phyloP scores from a whole-genome alignment of 2,888 invertebrate species.

The Brachynemurus nebulosus region DNA sequence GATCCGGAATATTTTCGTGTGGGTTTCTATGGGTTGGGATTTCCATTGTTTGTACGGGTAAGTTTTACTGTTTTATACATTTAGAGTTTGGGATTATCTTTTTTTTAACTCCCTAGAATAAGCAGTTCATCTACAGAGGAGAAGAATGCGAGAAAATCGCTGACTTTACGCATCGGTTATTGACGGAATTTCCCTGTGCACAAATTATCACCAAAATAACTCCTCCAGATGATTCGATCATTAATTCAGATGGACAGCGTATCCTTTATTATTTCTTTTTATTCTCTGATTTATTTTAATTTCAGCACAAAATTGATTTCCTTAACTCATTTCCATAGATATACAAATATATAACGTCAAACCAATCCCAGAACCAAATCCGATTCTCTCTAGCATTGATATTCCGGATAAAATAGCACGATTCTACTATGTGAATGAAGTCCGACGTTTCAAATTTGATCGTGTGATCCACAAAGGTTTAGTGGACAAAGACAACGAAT shows the following conservation, averaged over 20 bases:
- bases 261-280: conserved; percentile 27
- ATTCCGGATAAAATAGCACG: conserved; percentile 78
- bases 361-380: conserved; percentile 61
- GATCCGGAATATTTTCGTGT: conserved; percentile 94
- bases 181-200: conserved; percentile 89
- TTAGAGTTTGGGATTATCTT: conserved; percentile 9
- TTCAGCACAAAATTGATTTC: no score
- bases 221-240: conserved; percentile 75
- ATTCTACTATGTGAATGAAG: conserved; percentile 85
- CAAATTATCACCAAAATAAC: conserved; percentile 85
- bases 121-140: conserved; percentile 89
- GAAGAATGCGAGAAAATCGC: conserved; percentile 89
- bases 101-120: conserved; percentile 49
- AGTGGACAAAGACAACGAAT: conserved; percentile 88
- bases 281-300: no score
- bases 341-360: conserved; percentile 93
- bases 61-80: no score
- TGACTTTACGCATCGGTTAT: conserved; percentile 84
- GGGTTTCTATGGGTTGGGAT: conserved; percentile 86
- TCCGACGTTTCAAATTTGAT: conserved; percentile 80
- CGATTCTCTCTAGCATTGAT: conserved; percentile 36
- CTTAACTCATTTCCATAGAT: conserved; percentile 33
- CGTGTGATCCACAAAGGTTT: conserved; percentile 79
- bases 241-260: conserved; percentile 79
- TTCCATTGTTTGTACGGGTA: conserved; percentile 89